Evolutionary conservation across 2,888 invertebrate genomes (phyloP).

Genomic region (Chrysolina oricalcia): DNA sequence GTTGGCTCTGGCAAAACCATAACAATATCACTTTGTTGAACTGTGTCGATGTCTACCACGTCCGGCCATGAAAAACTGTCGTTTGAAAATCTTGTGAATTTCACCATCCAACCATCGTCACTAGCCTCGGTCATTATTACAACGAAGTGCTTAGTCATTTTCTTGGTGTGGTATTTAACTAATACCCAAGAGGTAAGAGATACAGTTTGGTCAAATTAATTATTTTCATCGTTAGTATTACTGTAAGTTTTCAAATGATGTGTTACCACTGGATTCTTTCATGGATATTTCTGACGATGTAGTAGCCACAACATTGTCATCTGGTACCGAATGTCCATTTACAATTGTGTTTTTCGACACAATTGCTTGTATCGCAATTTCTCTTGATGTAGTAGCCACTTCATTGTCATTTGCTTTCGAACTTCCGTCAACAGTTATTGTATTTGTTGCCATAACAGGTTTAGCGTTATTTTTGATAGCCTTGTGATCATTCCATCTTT

Average conservation of each 20-base stretch:
- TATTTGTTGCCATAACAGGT: conserved; percentile 27
- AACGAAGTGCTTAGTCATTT: conserved; percentile 27
- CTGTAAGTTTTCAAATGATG: conserved; percentile 36
- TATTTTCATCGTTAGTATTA: conserved; percentile 32
- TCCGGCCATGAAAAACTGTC: too few relatives aligned
- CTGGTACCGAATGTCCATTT: background rate
- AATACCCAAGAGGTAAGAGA: conserved; percentile 35
- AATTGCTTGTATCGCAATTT: background rate
- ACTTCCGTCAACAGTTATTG: conserved; percentile 34
- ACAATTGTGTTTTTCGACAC: background rate
- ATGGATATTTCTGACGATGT: conserved; percentile 2
- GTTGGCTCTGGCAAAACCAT: conserved; percentile 46
- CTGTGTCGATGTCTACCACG: conserved; percentile 31
- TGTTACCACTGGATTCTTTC: conserved; percentile 30
- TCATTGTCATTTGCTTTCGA: conserved; percentile 34
- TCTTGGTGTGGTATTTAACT: conserved; percentile 38
- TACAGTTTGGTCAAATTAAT: too few relatives aligned
- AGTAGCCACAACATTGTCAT: background rate
- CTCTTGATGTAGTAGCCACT: conserved; percentile 34
- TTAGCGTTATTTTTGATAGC: conserved; percentile 11
- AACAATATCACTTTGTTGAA: conserved; percentile 46
- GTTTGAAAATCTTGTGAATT: conserved; percentile 38
- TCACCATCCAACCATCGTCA: conserved; percentile 29
- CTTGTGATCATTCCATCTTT: conserved; percentile 35
- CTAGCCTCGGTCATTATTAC: too few relatives aligned